Percentiles rank a stretch among this genome's conserved stretches.
Evolutionary conservation across 2,113 vertebrate species (phyloP).

Genomic region (Penelope pileata): DNA sequence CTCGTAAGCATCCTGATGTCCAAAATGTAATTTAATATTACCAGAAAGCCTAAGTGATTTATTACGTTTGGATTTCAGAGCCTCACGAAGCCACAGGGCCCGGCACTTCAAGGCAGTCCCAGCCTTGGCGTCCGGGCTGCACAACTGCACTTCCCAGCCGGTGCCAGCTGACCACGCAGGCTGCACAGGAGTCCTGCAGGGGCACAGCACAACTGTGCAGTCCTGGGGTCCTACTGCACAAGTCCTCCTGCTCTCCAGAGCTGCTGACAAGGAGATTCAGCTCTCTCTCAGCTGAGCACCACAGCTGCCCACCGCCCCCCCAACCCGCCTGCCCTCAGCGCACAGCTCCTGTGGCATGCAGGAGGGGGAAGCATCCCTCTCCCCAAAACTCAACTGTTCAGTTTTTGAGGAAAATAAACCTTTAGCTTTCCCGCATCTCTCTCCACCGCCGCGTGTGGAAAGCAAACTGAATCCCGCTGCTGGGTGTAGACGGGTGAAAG

Average conservation of each 20-base stretch:
- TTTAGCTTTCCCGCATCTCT: background rate
- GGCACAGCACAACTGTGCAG: background rate
- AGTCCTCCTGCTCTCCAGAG: background rate
- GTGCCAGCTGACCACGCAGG: background rate
- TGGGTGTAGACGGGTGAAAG: background rate
- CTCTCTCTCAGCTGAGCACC: background rate
- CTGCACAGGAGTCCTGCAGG: background rate
- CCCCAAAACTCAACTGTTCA: background rate
- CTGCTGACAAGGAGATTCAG: background rate
- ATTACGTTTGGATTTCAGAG: background rate
- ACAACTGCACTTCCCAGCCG: background rate
- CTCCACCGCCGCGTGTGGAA: background rate
- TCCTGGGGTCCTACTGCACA: background rate
- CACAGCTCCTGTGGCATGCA: rapidly evolving
- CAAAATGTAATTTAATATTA: background rate
- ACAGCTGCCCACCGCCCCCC: rapidly evolving
- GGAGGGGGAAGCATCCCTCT: background rate
- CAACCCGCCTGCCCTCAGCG: rapidly evolving
- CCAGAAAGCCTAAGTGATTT: background rate
- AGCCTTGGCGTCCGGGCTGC: background rate
- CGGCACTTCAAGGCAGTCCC: background rate
- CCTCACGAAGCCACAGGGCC: background rate
- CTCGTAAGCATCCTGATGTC: rapidly evolving
- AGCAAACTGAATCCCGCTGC: background rate
- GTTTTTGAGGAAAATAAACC: background rate